phyloP scores from a whole-genome alignment of 30 jellyfish, hydroid and myxozoan species.

The Pelagia noctiluca region DNA sequence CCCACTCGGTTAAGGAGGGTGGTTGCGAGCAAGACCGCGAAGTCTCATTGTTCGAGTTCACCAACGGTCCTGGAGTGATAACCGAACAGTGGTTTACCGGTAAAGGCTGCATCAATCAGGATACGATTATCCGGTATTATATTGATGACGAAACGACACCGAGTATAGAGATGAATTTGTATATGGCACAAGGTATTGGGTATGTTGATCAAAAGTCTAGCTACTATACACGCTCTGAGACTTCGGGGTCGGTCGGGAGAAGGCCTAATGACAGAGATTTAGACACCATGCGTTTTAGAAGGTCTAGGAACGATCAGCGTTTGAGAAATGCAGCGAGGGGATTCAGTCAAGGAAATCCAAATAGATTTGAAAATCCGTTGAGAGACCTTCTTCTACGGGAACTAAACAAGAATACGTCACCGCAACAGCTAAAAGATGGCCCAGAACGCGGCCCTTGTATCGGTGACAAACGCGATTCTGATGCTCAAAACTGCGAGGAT shows the following conservation, averaged over 20 bases:
- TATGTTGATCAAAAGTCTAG: slow-evolving; percentile 11
- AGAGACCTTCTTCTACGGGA: no score
- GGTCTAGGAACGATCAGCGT: background rate
- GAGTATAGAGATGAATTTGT: slow-evolving; percentile 67
- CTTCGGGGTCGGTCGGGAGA: background rate
- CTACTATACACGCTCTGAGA: background rate
- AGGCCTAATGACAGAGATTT: background rate
- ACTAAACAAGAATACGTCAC: background rate
- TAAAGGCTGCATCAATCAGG: slow-evolving; percentile 70
- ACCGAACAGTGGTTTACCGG: slow-evolving; percentile 96
- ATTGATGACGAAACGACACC: slow-evolving; percentile 77
- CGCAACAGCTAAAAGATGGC: no score
- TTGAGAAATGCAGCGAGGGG: no score
- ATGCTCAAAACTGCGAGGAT: no score
- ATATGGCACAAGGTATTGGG: slow-evolving; percentile 85
- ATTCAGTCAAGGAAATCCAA: no score
- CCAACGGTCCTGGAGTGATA: slow-evolving; percentile 87
- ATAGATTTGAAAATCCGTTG: no score
- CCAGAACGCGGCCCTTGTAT: slow-evolving; percentile 1
- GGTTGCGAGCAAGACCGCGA: slow-evolving; percentile 68
- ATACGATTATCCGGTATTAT: slow-evolving; percentile 72
- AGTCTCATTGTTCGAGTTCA: slow-evolving; percentile 43
- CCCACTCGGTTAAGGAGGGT: slow-evolving; percentile 81
- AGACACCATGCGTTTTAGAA: background rate
- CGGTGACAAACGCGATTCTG: slow-evolving; percentile 28